Base-by-base conservation (phyloP, 2,888 invertebrate species). In the Neocrepidodera transversa region DNA sequence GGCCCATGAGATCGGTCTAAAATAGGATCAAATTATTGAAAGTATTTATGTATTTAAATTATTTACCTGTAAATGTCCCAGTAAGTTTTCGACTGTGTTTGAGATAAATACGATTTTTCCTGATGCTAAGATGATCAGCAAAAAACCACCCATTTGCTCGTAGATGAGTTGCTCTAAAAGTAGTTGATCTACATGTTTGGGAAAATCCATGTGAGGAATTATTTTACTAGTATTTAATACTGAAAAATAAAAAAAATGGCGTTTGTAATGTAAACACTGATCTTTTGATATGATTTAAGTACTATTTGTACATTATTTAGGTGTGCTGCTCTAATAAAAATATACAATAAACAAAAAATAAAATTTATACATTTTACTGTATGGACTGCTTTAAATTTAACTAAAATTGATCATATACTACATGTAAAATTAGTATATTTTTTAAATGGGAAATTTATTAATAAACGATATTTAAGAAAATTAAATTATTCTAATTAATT, bases 41-140 rank as follows among this genome's bases (percentile, higher is more conserved):
- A 18, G 16, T 32, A 7, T 8, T n/a, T 1, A 51, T 17, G 18
- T 2, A 23, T 8, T 38, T 18, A 20, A 50, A 11, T 32, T 32
- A 8, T n/a, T 57, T 80, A 91, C 90, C 85, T 90, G 89, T 71
- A 90, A 87, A 79, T 95, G 91, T 57, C 95, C 95, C 67, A 96
- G 82, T 71, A 92, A 86, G 71, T 89, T 87, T 78, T 93, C 93
- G 20, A 95, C 86, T 68, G 90, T 91, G 51, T 90, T 88, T 23
- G 95, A 93, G 26, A 94, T 87, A 74, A 91, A 89, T 63, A 95
- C 87, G 71, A 96, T 90, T 77, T 92, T 90, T 13, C 95, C 95
- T 55, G 86, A 84, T 60, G 90, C 85, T 14, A 93, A 91, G 26
- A 93, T 82, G 14, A 93, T 88, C 62, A 95, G 79, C 78, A 95